phyloP scores from a whole-genome alignment of 2,113 vertebrate species.

The Herpailurus yagouaroundi region DNA sequence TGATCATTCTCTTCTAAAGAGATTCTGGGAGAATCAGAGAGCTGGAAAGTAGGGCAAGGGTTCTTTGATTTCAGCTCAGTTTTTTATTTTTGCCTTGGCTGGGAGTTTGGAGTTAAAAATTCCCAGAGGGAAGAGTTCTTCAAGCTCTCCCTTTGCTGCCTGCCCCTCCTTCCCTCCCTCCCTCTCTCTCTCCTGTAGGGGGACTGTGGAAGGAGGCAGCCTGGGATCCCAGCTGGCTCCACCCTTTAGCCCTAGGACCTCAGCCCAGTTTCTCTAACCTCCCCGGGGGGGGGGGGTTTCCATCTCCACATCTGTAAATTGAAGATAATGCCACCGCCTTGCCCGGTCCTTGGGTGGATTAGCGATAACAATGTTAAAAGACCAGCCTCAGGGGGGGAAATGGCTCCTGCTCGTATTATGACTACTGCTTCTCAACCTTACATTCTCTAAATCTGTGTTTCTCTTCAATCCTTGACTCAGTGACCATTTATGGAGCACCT shows the following conservation, averaged over 20 bases:
- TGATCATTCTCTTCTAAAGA: neutral
- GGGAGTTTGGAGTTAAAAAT: slow-evolving; percentile 35
- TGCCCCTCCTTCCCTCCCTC: too few relatives aligned
- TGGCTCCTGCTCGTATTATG: neutral
- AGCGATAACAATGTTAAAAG: neutral
- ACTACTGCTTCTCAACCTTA: neutral
- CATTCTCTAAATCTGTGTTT: neutral
- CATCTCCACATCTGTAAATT: neutral
- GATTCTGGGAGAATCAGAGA: slow-evolving; percentile 23
- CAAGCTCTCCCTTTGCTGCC: neutral
- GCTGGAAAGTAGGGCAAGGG: slow-evolving; percentile 41
- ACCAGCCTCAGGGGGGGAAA: accelerated
- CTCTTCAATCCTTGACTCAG: neutral
- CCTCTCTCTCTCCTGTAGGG: too few relatives aligned
- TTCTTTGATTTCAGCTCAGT: slow-evolving; percentile 34
- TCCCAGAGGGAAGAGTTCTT: neutral
- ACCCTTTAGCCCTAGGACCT: neutral
- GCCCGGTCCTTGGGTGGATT: neutral
- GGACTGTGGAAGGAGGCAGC: neutral
- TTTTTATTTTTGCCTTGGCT: slow-evolving; percentile 30
- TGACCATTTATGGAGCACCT: neutral
- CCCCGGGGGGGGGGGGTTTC: neutral
- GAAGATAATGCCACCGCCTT: neutral
- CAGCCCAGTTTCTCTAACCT: neutral
- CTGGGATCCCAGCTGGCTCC: too few relatives aligned